These are phyloP conservation scores for Natator depressus DNA, from an alignment of 2,113 vertebrate genomes.

Conservation along the genomic window DNA sequence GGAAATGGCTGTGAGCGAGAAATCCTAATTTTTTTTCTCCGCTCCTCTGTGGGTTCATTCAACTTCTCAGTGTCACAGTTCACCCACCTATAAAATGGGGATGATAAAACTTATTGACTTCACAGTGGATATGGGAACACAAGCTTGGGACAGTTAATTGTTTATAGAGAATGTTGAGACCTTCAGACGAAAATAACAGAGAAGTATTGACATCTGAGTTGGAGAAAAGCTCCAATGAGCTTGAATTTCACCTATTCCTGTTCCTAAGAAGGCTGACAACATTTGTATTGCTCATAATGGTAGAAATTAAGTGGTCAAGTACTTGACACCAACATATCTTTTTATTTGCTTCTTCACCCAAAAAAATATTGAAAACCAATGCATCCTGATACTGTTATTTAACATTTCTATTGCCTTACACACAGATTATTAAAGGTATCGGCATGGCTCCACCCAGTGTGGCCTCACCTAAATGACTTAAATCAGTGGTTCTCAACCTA, in stretches of 20 bases:
- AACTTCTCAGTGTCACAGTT: background rate
- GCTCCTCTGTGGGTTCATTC: constrained; percentile 52
- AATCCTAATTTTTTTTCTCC: background rate
- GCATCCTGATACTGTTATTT: background rate
- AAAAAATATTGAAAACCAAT: background rate
- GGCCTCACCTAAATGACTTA: background rate
- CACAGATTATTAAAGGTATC: background rate
- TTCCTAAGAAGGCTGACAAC: constrained; percentile 33
- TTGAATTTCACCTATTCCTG: constrained; percentile 36
- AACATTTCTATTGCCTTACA: background rate
- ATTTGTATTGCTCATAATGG: constrained; percentile 4
- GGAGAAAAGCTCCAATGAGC: constrained; percentile 27
- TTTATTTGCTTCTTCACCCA: background rate
- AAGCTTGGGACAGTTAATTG: constrained; percentile 25
- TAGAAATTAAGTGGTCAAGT: background rate
- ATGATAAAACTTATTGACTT: constrained; percentile 22
- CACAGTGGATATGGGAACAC: background rate
- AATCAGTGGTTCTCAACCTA: too few relatives aligned
- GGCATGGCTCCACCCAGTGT: background rate
- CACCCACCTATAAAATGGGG: background rate
- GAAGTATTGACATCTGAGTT: constrained; percentile 35
- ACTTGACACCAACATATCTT: background rate
- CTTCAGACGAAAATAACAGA: background rate
- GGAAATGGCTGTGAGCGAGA: background rate
- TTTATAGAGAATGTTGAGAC: constrained; percentile 8